A percentile compares a stretch with the other conserved stretches of the same genome.
These are phyloP conservation scores for Protobothrops flavoviridis DNA, from an alignment of 2,113 vertebrate species.

Conservation along the genomic window DNA sequence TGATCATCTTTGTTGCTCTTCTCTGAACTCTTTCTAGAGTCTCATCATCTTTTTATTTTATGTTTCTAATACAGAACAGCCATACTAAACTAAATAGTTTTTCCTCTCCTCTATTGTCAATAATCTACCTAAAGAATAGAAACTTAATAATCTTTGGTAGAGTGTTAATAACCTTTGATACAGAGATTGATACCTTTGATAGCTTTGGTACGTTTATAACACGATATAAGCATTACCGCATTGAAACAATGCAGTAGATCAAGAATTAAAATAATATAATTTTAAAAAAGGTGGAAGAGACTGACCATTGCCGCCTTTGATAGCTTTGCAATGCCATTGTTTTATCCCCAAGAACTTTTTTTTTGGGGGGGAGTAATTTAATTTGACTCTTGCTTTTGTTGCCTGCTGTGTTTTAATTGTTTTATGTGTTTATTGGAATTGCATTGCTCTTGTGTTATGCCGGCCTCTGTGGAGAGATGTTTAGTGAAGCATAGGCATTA, in stretches of 20 bases:
- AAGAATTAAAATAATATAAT: not conserved
- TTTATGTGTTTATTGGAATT: not conserved
- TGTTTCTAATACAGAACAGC: not conserved
- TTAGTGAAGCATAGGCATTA: not conserved
- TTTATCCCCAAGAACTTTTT: not conserved
- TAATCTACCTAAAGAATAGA: not conserved
- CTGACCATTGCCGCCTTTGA: too few species aligned
- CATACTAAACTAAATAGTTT: not conserved
- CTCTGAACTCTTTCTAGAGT: too few species aligned
- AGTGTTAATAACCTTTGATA: not conserved
- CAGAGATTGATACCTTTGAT: not conserved
- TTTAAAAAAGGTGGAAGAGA: not conserved
- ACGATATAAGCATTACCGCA: not conserved
- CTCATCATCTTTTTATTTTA: not conserved
- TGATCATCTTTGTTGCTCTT: too few species aligned
- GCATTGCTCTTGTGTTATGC: not conserved
- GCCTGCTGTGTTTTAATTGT: not conserved
- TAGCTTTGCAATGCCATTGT: not conserved
- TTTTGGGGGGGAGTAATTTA: not conserved
- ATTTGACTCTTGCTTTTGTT: not conserved
- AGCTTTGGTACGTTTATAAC: not conserved
- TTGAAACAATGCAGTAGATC: not conserved
- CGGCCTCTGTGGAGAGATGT: not conserved
- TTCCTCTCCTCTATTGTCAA: not conserved
- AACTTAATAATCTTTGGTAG: not conserved